Evolutionary conservation across 2,113 vertebrate species (phyloP), one percentile per base, ranked within the genome.

Genomic region (Gopherus evgoodei): DNA sequence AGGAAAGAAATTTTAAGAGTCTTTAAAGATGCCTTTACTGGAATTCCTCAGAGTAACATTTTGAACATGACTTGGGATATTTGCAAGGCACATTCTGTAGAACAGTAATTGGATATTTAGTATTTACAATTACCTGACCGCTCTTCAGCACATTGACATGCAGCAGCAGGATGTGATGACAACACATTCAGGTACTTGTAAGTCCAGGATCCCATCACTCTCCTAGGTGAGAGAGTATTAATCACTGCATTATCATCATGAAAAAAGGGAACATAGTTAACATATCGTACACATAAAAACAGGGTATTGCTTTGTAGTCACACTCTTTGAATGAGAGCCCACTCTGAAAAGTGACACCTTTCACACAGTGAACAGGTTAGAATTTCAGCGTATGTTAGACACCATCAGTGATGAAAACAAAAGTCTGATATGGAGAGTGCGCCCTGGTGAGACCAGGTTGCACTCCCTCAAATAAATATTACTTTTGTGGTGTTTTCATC

Each of bases 201-300:
- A 44, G 94, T 44, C 44, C 89, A 91, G 75, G 94, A 90, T 6
- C 50, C 52, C 42, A 92, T 25, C 29, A 49, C 92, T 76, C 22
- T 91, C 75, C 44, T 27, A 76, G 92, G 88, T 21, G 96, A 88
- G 10, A 24, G 81, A 17, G 75, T 42, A 29, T 59, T 90, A 59
- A 80, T 54, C 88, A 84, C 49, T 52, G 44, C 31, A 38, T 52
- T 22, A 13, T 42, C 49, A 81, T 38, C 11, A 24, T 59, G 25
- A 42, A 44, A n/a, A 24, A 50, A 38, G 31, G 27, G 7, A 14
- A 76, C 5, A 16, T 2, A 24, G 2, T 16, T 57, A 5, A 13
- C 9, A 42, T 38, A 57, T 27, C 21, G 88, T 83, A 35, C 4
- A 84, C 59, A 49, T 35, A 62, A 0, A 2, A 44, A 88, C 52